These are phyloP conservation scores for Limosa lapponica DNA, from an alignment of 2,797 vertebrate genomes.

Conservation along the genomic window DNA sequence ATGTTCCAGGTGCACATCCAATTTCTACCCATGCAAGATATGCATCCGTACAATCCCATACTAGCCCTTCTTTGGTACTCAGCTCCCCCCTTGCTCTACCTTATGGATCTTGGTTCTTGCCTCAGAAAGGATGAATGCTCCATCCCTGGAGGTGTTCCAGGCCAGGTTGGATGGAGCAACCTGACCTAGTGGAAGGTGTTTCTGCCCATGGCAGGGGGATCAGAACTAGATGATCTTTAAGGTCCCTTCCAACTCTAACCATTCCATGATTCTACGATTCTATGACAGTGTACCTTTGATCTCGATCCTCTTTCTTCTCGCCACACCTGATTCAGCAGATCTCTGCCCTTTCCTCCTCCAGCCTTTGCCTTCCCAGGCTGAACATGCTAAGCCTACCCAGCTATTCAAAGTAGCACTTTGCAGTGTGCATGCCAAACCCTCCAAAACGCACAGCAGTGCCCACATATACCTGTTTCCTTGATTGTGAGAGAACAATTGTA, in stretches of 20 bases:
- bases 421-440: neutral
- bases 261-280: neutral
- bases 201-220: neutral
- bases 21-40: neutral
- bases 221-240: neutral
- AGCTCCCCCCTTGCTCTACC: neutral
- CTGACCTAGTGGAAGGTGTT: neutral
- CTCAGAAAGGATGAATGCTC: neutral
- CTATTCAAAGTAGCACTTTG: neutral
- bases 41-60: fast-evolving
- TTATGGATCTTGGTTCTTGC: neutral
- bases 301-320: neutral
- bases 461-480: fast-evolving
- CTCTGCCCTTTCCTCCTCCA: neutral
- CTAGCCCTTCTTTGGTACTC: neutral
- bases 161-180: neutral
- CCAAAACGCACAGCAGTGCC: neutral
- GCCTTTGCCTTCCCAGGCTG: neutral
- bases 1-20: neutral
- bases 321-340: too few relatives aligned
- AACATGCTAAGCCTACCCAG: neutral
- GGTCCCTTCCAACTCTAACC: neutral
- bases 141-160: neutral
- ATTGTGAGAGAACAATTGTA: neutral
- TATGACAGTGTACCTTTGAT: neutral